Base-by-base conservation (phyloP, 2,797 vertebrate genomes). In the Amniataba percoides region DNA sequence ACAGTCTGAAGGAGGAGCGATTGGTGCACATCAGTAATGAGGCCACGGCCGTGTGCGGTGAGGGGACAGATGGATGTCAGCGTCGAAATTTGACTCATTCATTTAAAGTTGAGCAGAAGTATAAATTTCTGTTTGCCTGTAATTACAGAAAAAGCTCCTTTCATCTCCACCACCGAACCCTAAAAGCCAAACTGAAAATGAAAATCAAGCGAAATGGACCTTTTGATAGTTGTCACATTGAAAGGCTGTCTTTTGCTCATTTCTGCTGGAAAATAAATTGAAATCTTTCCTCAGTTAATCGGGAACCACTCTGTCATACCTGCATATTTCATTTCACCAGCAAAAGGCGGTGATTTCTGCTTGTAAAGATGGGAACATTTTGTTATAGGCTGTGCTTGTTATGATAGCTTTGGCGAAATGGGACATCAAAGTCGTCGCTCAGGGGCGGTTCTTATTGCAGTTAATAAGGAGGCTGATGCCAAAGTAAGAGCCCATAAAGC, bases 381-480 rank as follows among this genome's bases (percentile, higher is more conserved):
- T 64, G 2, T 34, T 7, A 31, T 15, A 42, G 23, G 8, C 48
- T 51, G 14, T 57, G 19, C n/a, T 53, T 25, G 18, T 70, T 40
- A 62, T 12, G 23, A 49, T 60, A 45, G 34, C 14, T 61, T 45
- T 58, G 39, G 12, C 25, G 49, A 23, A 58, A 25, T 23, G 10
- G 45, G 12, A 60, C 27, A 53, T 55, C 68, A 65, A 55, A 60
- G n/a, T 34, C 11, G 67, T 34, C n/a, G 46, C 55, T 67, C 25
- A 14, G 11, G 34, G 34, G 25, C n/a, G 25, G 34, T 52, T 60
- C 15, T 43, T 51, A 23, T 34, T 34, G 3, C 34, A 19, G 16
- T 65, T 74, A 49, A 31, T 65, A 18, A 42, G 25, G 14, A 36
- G 25, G 42, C 15, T 14, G 12, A 18, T 60, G 25, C 21, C 19